phyloP scores from a whole-genome alignment of 2,888 invertebrate species.

The Standfussiana lucernea region DNA sequence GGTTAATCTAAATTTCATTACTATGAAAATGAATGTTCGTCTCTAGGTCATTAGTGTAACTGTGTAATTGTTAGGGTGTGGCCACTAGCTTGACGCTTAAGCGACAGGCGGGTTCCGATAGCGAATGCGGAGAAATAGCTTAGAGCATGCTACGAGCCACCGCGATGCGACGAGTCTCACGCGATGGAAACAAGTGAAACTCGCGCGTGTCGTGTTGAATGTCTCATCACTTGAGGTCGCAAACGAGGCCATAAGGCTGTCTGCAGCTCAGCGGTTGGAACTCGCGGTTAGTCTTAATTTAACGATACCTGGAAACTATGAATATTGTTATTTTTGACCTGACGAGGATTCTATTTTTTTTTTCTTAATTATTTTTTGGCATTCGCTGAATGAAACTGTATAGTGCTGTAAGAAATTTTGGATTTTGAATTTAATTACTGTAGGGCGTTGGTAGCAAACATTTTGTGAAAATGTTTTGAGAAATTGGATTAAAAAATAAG shows the following conservation, averaged over 20 bases:
- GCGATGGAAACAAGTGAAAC: not conserved
- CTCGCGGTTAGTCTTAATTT: conserved; percentile 34
- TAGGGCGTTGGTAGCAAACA: not conserved
- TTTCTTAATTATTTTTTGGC: conserved; percentile 10
- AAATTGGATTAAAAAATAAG: not conserved
- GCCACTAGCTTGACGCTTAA: not conserved
- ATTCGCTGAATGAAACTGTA: not conserved
- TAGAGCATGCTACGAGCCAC: not conserved
- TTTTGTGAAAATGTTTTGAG: not conserved
- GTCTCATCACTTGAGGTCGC: not conserved
- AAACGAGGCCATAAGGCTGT: not conserved
- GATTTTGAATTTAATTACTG: not conserved
- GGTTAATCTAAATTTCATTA: conserved; percentile 67
- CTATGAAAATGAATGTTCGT: conserved; percentile 62
- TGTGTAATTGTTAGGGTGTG: conserved; percentile 36
- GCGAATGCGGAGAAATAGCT: not conserved
- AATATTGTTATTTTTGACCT: conserved; percentile 47
- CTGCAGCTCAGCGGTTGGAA: conserved; percentile 35
- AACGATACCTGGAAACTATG: conserved; percentile 43
- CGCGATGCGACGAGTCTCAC: not conserved
- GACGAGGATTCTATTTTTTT: conserved; percentile 33
- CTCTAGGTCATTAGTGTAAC: conserved; percentile 59
- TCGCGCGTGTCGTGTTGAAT: not conserved
- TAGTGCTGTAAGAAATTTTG: not conserved
- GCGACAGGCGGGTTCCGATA: not conserved